Conservation (phyloP, 2,113 vertebrate species). For the Triplophysa tibetana region DNA sequence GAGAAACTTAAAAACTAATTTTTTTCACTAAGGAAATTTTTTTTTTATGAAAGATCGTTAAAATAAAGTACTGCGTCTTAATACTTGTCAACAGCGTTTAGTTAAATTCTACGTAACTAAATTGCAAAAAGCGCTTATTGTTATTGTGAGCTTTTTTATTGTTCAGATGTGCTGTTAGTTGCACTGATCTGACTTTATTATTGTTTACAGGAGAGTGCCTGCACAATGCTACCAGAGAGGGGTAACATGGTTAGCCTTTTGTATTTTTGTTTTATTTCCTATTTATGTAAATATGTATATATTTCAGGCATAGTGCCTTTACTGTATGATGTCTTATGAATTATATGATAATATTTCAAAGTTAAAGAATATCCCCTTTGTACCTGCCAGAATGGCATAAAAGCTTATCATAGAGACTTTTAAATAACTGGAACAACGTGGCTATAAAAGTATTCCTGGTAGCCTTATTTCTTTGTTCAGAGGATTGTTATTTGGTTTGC, state of each 20-base stretch:
- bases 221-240: neutral
- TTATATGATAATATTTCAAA: conserved; percentile 36
- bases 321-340: conserved; percentile 29
- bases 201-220: conserved; percentile 51
- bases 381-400: neutral
- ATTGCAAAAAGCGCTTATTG: neutral
- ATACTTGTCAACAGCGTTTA: neutral
- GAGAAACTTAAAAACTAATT: too few species aligned
- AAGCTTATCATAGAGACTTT: neutral
- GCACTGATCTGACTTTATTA: conserved; percentile 24
- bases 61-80: neutral
- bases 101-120: neutral
- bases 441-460: neutral
- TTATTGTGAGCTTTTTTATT: neutral
- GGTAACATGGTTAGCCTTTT: conserved; percentile 20
- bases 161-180: neutral
- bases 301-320: conserved; percentile 39
- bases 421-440: neutral
- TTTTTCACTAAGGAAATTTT: neutral
- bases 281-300: conserved; percentile 44
- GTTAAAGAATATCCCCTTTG: conserved; percentile 17
- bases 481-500: conserved; percentile 37
- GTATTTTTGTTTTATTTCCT: conserved; percentile 32
- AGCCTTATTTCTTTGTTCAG: neutral
- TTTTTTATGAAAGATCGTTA: neutral